Evolutionary conservation across 2,888 invertebrate species (phyloP), one percentile per base, ranked within the genome.

Genomic region (Phania funesta): DNA sequence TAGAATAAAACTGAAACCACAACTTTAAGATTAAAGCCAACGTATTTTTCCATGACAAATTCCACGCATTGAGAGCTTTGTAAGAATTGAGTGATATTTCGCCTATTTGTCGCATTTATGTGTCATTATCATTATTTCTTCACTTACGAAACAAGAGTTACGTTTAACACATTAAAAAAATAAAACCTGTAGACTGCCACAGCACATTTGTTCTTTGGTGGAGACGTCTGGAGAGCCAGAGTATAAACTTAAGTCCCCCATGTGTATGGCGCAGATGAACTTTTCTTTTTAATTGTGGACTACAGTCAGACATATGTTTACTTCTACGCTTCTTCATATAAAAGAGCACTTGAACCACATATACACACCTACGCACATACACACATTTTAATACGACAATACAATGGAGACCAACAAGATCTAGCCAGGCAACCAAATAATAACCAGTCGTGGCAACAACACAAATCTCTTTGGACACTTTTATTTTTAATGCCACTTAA

Each of bases 401-500:
- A n/a, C 2, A 38, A 11, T 16, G 16, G 29, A 56, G 38, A 48
- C 52, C 13, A 16, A 20, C 52, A 67, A 29, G 50, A 58, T 46
- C 41, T 22, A 52, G 18, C 60, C 50, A 70, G 46, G 44, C 52
- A 74, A 67, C 67, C 56, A 58, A 50, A 67, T 67, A 67, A 67
- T 20, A 75, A 58, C 20, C 75, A 75, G 62, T 64, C 64, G 35
- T 78, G 67, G 60, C 48, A 73, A 56, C 67, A 77, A 67, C 50
- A 77, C 64, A 82, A 82, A 77, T 82, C 77, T 82, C 73, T 77
- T 74, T 70, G 68, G 77, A 77, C 74, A 60, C 58, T 82, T 81
- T 82, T 77, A 77, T 82, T 77, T 81, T 82, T 70, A 81, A 81
- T 81, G 73, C 77, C 81, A 82, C 77, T 82, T 82, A 78, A 82